Percentiles rank a stretch among this genome's conserved stretches.
phyloP scores from a whole-genome alignment of 2,113 vertebrate genomes.

The Aplodontia rufa region DNA sequence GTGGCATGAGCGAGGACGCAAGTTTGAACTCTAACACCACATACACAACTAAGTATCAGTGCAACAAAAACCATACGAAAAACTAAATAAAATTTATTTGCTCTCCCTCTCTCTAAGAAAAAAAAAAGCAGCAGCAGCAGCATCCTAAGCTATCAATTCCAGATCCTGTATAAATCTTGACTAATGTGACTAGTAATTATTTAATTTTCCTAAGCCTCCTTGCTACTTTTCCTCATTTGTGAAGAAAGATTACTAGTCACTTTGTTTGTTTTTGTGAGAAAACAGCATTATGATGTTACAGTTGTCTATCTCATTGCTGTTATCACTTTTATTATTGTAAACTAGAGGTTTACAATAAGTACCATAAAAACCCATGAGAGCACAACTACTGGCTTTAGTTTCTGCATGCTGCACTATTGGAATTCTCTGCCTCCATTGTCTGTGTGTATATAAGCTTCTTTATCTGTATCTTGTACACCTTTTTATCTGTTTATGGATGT shows the following conservation, averaged over 20 bases:
- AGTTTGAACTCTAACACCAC: too few relatives aligned
- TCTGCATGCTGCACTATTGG: background rate
- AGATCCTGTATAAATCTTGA: constrained; percentile 3
- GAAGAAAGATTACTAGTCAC: background rate
- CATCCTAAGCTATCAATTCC: background rate
- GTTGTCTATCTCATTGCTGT: background rate
- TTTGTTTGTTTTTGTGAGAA: constrained; percentile 1
- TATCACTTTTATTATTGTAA: background rate
- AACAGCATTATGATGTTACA: background rate
- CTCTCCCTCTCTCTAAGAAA: too few relatives aligned
- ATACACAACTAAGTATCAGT: too few relatives aligned
- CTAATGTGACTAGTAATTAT: background rate
- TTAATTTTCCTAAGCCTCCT: constrained; percentile 19
- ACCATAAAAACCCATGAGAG: background rate
- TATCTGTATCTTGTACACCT: background rate
- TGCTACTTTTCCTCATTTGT: constrained; percentile 29
- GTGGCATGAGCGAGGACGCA: too few relatives aligned
- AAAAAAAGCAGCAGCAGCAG: too few relatives aligned
- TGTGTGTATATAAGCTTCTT: background rate
- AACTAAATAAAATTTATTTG: too few relatives aligned
- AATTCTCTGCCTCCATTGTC: background rate
- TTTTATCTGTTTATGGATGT: background rate
- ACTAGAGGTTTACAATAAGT: background rate
- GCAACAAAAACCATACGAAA: too few relatives aligned
- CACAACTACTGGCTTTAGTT: background rate